Percentiles rank a stretch among this genome's conserved stretches.
These are phyloP conservation scores for Leptopilina drosophilae DNA, from an alignment of 2,888 invertebrate genomes.

Conservation along the genomic window DNA sequence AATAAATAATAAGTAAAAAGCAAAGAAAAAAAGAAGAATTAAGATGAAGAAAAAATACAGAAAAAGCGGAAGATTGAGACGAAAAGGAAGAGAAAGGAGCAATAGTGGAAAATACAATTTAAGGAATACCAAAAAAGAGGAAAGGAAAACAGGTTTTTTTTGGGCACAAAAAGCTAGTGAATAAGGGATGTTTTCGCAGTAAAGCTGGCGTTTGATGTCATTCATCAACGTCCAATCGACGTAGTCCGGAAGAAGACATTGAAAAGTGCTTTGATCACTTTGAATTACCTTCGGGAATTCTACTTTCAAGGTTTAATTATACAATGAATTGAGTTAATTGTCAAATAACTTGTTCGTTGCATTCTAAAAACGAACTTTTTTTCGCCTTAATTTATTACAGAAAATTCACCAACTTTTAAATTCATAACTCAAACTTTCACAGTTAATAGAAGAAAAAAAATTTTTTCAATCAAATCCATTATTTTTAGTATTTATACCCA, in stretches of 20 bases:
- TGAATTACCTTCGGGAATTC: constrained; percentile 4
- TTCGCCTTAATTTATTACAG: not conserved
- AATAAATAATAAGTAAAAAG: no score
- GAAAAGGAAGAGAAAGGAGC: no score
- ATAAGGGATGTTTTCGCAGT: constrained; percentile 27
- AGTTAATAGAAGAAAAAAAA: no score
- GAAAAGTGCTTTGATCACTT: constrained; percentile 32
- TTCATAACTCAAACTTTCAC: not conserved
- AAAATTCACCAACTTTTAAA: not conserved
- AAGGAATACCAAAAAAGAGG: not conserved
- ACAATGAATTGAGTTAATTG: constrained; percentile 15
- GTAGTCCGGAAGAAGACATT: constrained; percentile 10
- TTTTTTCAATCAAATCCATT: no score
- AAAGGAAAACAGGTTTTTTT: not conserved
- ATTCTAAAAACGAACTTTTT: not conserved
- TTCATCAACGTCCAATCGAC: constrained; percentile 33
- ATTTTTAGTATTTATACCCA: no score
- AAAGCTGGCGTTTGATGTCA: constrained; percentile 10
- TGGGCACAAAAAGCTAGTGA: not conserved
- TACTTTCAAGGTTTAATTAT: constrained; percentile 10
- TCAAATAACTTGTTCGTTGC: constrained; percentile 4
- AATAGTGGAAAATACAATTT: constrained; percentile 11
- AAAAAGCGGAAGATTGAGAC: no score
- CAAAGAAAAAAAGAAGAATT: no score
- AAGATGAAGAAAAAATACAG: no score